Evolutionary conservation across 1,140 invertebrate species (phyloP).

Genomic region (Muscidifurax raptorellus): DNA sequence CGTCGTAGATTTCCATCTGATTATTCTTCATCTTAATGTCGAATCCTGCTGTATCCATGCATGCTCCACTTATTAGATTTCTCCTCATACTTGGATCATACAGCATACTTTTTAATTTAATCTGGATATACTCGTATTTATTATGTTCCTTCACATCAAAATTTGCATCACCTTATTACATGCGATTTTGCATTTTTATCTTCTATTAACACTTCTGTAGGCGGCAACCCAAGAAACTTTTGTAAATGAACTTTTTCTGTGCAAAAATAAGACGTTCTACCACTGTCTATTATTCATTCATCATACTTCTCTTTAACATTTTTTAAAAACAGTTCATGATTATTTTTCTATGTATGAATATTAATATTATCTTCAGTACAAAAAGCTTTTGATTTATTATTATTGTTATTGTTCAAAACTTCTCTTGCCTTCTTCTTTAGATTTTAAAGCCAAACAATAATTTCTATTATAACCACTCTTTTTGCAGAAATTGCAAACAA

Average conservation of each 20-base stretch:
- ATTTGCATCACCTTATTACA: not conserved
- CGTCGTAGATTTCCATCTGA: not conserved
- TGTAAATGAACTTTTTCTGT: not conserved
- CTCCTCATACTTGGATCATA: slow-evolving; percentile 24
- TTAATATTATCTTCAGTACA: slow-evolving; percentile 1
- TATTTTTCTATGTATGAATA: not conserved
- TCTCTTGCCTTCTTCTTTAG: not conserved
- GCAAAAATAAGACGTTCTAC: not conserved
- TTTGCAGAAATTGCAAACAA: slow-evolving; percentile 5
- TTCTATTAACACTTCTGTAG: not conserved
- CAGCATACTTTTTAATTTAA: slow-evolving; percentile 21
- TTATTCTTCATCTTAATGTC: not conserved
- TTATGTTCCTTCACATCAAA: not conserved
- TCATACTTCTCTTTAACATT: not conserved
- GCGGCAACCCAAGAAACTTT: not conserved
- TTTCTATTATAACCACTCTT: not conserved
- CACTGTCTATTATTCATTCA: slow-evolving; percentile 17
- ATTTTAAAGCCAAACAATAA: not conserved
- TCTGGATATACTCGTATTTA: not conserved
- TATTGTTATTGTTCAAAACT: not conserved
- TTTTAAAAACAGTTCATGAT: slow-evolving; percentile 4
- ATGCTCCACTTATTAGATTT: slow-evolving; percentile 32
- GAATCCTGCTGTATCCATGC: slow-evolving; percentile 35
- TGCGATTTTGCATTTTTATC: slow-evolving; percentile 4
- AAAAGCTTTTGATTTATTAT: not conserved